Percentiles rank a stretch among this genome's conserved stretches.
Evolutionary conservation across 2,888 invertebrate genomes (phyloP).

Genomic region (Formica aserva): DNA sequence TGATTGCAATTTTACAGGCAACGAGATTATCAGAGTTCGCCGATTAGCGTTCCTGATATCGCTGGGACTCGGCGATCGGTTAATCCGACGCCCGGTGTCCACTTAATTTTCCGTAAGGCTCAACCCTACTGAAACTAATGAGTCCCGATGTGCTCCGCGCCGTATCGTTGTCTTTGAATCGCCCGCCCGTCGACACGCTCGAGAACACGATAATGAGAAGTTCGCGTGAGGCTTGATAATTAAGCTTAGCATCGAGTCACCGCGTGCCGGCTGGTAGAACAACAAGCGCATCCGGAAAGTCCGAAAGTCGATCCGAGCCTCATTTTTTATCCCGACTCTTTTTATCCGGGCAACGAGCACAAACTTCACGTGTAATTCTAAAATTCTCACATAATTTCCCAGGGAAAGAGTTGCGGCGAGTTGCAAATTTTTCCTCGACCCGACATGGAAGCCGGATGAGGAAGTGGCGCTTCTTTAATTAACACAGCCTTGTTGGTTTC

Average conservation of each 20-base stretch:
- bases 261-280: conserved; percentile 51
- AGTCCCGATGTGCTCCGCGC: conserved; percentile 31
- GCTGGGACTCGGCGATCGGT: neutral
- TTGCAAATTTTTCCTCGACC: neutral
- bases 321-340: conserved; percentile 15
- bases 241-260: conserved; percentile 72
- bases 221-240: conserved; percentile 76
- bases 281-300: conserved; percentile 74
- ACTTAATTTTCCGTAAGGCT: conserved; percentile 39
- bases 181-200: conserved; percentile 59
- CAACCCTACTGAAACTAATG: conserved; percentile 42
- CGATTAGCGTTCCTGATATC: conserved; percentile 17
- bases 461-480: conserved; percentile 10
- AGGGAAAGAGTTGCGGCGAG: neutral
- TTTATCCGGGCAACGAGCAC: conserved; percentile 18
- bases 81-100: conserved; percentile 22
- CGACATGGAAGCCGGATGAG: neutral
- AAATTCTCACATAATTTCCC: conserved; percentile 25
- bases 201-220: conserved; percentile 73
- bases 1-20: conserved; percentile 22
- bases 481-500: conserved; percentile 7
- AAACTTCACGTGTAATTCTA: conserved; percentile 58
- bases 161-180: conserved; percentile 61
- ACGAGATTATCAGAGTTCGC: conserved; percentile 23
- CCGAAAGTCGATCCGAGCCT: conserved; percentile 57